Evolutionary conservation across 2,797 vertebrate species (phyloP).

Genomic region (Acomys russatus): DNA sequence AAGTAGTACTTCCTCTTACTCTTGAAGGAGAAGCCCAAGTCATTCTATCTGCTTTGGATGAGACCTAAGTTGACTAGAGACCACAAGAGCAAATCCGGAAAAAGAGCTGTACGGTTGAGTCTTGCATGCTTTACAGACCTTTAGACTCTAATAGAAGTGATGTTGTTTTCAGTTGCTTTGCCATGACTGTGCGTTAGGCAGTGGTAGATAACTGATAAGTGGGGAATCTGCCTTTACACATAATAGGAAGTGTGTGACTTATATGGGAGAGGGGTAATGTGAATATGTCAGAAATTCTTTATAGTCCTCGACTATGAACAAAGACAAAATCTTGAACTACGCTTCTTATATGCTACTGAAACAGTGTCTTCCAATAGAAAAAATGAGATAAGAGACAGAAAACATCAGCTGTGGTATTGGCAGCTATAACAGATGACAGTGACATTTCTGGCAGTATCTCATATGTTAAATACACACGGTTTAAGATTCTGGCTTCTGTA

Average conservation of each 20-base stretch:
- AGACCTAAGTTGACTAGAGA: background rate
- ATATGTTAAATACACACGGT: slow-evolving; percentile 40
- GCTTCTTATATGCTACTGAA: background rate
- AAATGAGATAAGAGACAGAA: slow-evolving; percentile 50
- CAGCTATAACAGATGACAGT: background rate
- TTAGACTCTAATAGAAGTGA: background rate
- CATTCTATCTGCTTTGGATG: background rate
- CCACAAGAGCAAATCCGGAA: background rate
- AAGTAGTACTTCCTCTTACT: background rate
- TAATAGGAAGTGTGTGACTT: background rate
- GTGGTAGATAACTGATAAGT: background rate
- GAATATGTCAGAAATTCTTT: background rate
- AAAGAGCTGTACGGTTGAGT: background rate
- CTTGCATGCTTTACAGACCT: background rate
- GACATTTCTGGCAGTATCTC: slow-evolving; percentile 40
- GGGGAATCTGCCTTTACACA: background rate
- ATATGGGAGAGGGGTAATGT: background rate
- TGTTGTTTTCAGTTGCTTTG: background rate
- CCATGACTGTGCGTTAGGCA: background rate
- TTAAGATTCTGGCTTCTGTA: background rate
- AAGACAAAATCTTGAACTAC: background rate
- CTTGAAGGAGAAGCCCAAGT: no score
- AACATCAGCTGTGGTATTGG: background rate
- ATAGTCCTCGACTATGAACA: background rate
- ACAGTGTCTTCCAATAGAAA: background rate